Evolutionary conservation across 2,113 vertebrate genomes (phyloP).

Genomic region (Oncorhynchus gorbuscha): DNA sequence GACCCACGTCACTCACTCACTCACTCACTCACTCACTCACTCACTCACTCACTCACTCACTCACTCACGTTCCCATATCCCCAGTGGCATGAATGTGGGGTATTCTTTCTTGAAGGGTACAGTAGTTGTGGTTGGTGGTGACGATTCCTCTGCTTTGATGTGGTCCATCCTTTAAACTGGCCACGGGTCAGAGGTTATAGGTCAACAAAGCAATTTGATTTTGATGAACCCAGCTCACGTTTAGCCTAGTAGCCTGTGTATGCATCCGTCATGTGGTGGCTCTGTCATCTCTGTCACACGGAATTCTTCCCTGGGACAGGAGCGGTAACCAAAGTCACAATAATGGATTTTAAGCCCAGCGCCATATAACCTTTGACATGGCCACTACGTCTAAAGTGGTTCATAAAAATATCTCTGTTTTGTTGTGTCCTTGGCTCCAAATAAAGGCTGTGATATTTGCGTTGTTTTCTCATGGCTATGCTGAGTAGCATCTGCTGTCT

Average conservation of each 20-base stretch:
- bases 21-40: slow-evolving; percentile 4
- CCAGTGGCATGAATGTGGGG: neutral
- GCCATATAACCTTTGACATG: neutral
- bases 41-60: slow-evolving; percentile 8
- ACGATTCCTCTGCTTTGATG: slow-evolving; percentile 20
- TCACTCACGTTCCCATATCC: neutral
- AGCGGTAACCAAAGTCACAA: neutral
- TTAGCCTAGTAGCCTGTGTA: neutral
- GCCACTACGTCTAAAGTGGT: neutral
- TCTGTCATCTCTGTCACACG: neutral
- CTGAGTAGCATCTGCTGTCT: neutral
- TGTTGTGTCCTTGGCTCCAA: neutral
- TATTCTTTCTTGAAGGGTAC: neutral
- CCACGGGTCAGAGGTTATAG: neutral
- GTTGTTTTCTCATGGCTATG: neutral
- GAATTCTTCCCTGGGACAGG: neutral
- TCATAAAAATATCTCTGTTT: neutral
- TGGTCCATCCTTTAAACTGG: neutral
- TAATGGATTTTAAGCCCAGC: neutral
- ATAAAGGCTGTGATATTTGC: neutral
- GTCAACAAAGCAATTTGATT: neutral
- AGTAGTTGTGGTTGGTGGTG: neutral
- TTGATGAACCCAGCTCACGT: neutral
- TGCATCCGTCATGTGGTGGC: neutral
- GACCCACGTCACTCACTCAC: neutral